A percentile compares a stretch with the other conserved stretches of the same genome.
These are phyloP conservation scores for Silurus aristotelis DNA, from an alignment of 2,797 vertebrate species.

Conservation along the genomic window DNA sequence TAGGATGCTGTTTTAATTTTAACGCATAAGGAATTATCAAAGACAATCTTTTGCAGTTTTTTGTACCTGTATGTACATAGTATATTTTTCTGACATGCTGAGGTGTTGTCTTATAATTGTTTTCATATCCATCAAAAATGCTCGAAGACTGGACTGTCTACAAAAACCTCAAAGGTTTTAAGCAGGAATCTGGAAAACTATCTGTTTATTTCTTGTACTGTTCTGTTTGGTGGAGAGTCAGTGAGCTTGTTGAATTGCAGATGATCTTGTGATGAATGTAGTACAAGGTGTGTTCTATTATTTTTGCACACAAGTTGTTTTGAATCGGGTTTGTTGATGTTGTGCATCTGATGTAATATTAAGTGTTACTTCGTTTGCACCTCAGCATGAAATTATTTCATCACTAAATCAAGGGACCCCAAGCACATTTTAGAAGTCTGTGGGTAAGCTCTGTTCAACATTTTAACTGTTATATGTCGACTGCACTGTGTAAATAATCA, in stretches of 20 bases:
- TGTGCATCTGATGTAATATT: constrained; percentile 75
- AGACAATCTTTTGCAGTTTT: constrained; percentile 43
- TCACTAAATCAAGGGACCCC: constrained; percentile 69
- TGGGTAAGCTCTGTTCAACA: constrained; percentile 63
- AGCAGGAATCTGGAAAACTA: constrained; percentile 26
- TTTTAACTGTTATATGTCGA: constrained; percentile 60
- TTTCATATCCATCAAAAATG: constrained; percentile 22
- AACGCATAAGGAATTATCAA: not conserved
- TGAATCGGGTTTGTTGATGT: constrained; percentile 62
- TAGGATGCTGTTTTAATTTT: constrained; percentile 15
- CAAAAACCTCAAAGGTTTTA: not conserved
- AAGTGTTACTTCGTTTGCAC: constrained; percentile 83
- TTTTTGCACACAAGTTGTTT: constrained; percentile 83
- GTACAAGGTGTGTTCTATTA: constrained; percentile 53
- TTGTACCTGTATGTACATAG: constrained; percentile 35
- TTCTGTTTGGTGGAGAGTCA: constrained; percentile 18
- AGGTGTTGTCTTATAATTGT: constrained; percentile 3
- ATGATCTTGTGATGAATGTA: constrained; percentile 49
- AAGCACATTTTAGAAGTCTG: constrained; percentile 72
- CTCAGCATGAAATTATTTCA: constrained; percentile 79
- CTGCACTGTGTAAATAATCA: constrained; percentile 51
- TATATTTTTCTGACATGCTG: constrained; percentile 38
- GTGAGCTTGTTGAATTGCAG: constrained; percentile 14
- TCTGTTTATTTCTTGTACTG: constrained; percentile 40
- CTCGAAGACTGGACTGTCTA: not conserved